Percentiles rank a stretch among this genome's conserved stretches.
Conservation (phyloP, 92 coral and sea anemone genomes). For the Epizoanthus scotinus region DNA sequence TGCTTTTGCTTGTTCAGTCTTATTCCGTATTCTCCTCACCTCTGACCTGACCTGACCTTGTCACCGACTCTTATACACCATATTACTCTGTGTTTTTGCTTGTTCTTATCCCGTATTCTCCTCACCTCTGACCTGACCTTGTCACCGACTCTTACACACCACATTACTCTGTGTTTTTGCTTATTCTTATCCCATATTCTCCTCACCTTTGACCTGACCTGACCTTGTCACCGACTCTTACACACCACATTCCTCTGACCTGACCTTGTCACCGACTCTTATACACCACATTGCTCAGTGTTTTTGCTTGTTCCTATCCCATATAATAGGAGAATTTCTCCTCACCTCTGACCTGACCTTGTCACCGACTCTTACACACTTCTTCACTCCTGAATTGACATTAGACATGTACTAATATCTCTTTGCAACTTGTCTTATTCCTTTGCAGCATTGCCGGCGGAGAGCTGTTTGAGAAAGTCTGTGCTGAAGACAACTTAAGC, state of each 20-base stretch:
- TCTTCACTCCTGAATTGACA: too few relatives aligned
- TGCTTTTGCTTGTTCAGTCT: too few relatives aligned
- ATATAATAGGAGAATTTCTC: too few relatives aligned
- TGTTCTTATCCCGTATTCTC: background rate
- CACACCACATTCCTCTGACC: too few relatives aligned
- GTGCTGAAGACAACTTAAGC: constrained; percentile 90
- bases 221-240: background rate
- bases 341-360: background rate
- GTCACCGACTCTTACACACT: background rate
- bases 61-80: too few relatives aligned
- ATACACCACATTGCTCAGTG: too few relatives aligned
- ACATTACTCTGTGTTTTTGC: too few relatives aligned
- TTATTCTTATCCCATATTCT: background rate
- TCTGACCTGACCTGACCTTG: background rate
- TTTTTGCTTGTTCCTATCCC: too few relatives aligned
- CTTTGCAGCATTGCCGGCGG: constrained; percentile 82
- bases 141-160: background rate
- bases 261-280: background rate
- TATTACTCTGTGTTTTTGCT: too few relatives aligned
- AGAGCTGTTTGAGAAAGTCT: constrained; percentile 93
- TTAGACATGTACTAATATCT: background rate
- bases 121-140: background rate
- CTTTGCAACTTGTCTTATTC: background rate
- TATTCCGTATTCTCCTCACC: background rate
- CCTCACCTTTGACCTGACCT: background rate